These are phyloP conservation scores for Tursiops truncatus DNA, from an alignment of 2,113 vertebrate genomes.

Conservation along the genomic window DNA sequence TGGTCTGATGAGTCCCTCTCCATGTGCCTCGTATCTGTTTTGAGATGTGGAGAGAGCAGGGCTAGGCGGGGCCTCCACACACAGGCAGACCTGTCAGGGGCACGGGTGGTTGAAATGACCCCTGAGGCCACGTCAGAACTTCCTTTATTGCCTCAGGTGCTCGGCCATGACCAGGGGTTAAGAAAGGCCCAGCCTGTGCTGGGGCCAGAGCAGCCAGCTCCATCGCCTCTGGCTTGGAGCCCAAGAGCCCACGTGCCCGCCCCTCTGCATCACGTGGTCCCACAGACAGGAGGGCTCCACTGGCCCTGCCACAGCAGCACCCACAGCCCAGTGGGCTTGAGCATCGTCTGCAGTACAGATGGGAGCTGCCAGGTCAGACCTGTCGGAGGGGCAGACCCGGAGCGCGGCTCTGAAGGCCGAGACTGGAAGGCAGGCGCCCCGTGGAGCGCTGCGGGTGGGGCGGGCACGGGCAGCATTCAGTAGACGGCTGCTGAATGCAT, in stretches of 20 bases:
- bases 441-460: fast-evolving
- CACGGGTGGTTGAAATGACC: not conserved
- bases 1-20: not conserved
- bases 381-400: not conserved
- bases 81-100: not conserved
- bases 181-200: not conserved
- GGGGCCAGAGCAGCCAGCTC: not conserved
- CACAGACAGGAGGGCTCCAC: not conserved
- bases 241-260: not conserved
- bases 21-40: not conserved
- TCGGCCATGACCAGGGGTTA: not conserved
- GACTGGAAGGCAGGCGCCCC: not conserved
- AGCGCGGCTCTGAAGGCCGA: fast-evolving
- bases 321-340: not conserved
- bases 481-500: not conserved
- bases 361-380: not conserved
- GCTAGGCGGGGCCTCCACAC: not conserved
- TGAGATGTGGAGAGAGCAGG: not conserved
- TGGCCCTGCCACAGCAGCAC: not conserved
- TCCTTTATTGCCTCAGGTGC: not conserved
- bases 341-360: fast-evolving
- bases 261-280: not conserved
- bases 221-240: not conserved
- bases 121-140: not conserved
- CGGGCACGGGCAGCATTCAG: not conserved